Evolutionary conservation across 2,888 invertebrate species (phyloP), one percentile per base, ranked within the genome.

Genomic region (Lampropteryx suffumata): DNA sequence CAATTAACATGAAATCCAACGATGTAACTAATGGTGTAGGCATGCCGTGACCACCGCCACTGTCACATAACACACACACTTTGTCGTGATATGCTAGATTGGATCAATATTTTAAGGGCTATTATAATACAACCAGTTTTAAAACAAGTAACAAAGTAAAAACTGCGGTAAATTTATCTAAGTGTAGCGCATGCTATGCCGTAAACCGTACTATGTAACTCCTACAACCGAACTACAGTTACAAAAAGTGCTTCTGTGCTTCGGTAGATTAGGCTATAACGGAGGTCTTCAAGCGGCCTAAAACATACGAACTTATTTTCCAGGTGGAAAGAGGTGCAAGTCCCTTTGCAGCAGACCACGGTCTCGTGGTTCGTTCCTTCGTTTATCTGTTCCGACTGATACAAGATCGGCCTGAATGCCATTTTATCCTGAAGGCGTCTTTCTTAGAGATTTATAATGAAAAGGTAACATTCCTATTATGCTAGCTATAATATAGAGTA

Each of bases 391-490:
- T 96, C 90, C 93, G 95, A 69, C 91, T 95, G 67, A 93, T 98
- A 57, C 94, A 94, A 68, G 94, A 95, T 67, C 92, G 94, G 54
- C 93, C 95, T 7, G 95, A 95, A 55, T 93, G 94, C 58, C 94
- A 96, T 78, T 97, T 96, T 77, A 92, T 97, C 47, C 91, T 98
- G 43, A 96, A 96, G 76, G 98, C 98, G 4, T 98, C 98, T 52
- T 98, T 97, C 84, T 90, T 98, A 69, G 98, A 98, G 91, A 98
- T 98, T 61, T 98, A 98, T 83, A 98, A 98, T 79, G 98, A 98
- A 90, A 98, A 98, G 94, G 98, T 97, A 80, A 80, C 80, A 66
- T 24, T 9, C 2, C n/a, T n/a, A n/a, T n/a, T n/a, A n/a, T 34
- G 7, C 2, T 27, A 26, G 24, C 36, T 40, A n/a, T n/a, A n/a